These are phyloP conservation scores for Deilephila elpenor DNA, from an alignment of 2,888 invertebrate genomes.

Conservation along the genomic window DNA sequence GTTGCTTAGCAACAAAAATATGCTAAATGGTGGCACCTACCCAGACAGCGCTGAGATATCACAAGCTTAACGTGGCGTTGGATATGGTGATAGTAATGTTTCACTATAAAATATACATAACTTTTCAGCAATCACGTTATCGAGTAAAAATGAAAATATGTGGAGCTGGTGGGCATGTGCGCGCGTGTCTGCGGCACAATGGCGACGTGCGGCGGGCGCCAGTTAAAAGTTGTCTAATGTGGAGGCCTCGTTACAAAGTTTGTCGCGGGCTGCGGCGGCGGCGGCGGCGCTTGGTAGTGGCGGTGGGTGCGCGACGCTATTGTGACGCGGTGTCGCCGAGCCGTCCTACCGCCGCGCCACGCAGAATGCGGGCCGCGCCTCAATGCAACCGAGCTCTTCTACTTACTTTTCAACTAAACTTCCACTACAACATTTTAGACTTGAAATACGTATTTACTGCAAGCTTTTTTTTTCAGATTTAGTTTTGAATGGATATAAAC, in stretches of 20 bases:
- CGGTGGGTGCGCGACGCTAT: not conserved
- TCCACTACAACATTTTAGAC: not conserved
- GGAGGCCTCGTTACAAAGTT: slow-evolving; percentile 23
- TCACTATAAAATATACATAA: too few species aligned
- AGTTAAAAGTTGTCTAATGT: slow-evolving; percentile 18
- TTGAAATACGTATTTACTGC: not conserved
- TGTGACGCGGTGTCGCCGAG: not conserved
- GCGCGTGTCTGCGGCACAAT: slow-evolving; percentile 10
- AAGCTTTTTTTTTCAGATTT: not conserved
- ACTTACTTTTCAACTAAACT: not conserved
- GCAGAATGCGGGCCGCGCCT: slow-evolving; percentile 1
- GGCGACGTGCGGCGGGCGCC: not conserved
- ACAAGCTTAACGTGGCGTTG: too few species aligned
- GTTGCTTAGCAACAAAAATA: not conserved
- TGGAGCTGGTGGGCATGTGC: not conserved
- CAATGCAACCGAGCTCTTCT: not conserved
- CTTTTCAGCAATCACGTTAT: too few species aligned
- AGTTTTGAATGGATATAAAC: too few species aligned
- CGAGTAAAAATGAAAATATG: not conserved
- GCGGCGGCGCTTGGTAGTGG: too few species aligned
- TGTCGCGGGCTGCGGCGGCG: not conserved
- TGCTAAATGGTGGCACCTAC: too few species aligned
- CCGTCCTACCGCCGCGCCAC: not conserved
- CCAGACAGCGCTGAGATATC: too few species aligned
- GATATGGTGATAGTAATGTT: too few species aligned